A percentile compares a stretch with the other conserved stretches of the same genome.
Conservation (phyloP, 23 tunicate species). For the Trididemnum clinides region DNA sequence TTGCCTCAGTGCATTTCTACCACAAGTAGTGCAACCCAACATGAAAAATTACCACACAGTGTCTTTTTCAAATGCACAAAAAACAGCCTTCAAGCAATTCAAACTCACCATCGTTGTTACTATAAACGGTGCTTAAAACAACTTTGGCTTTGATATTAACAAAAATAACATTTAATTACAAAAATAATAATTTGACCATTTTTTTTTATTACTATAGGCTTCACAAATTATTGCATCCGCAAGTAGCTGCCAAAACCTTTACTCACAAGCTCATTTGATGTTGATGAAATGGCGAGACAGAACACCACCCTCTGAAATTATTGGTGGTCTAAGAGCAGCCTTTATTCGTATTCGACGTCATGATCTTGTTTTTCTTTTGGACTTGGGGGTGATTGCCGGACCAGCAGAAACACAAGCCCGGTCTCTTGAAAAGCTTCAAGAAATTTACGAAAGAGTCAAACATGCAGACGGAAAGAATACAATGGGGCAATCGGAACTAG, state of each 20-base stretch:
- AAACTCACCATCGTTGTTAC: no score
- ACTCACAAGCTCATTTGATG: slow-evolving; percentile 91
- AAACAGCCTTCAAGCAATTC: no score
- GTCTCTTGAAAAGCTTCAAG: not conserved
- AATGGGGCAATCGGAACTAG: not conserved
- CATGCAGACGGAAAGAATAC: not conserved
- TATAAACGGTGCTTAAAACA: no score
- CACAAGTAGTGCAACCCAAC: no score
- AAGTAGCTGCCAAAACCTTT: slow-evolving; percentile 85
- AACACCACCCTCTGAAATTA: slow-evolving; percentile 59
- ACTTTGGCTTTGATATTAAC: no score
- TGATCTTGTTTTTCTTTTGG: slow-evolving; percentile 76
- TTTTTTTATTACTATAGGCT: slow-evolving; percentile 30
- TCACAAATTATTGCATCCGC: slow-evolving; percentile 90
- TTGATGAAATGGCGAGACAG: slow-evolving; percentile 57
- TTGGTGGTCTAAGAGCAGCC: slow-evolving; percentile 50
- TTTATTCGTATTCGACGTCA: slow-evolving; percentile 77
- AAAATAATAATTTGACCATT: no score
- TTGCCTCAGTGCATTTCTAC: no score
- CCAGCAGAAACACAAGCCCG: slow-evolving; percentile 1
- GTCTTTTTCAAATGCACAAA: no score
- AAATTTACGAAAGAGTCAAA: not conserved
- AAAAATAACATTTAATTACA: no score
- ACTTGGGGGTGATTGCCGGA: slow-evolving; percentile 60
- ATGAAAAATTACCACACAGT: no score